Base-by-base conservation (phyloP, 2,888 invertebrate species). In the Holacanthella duospinosa region DNA sequence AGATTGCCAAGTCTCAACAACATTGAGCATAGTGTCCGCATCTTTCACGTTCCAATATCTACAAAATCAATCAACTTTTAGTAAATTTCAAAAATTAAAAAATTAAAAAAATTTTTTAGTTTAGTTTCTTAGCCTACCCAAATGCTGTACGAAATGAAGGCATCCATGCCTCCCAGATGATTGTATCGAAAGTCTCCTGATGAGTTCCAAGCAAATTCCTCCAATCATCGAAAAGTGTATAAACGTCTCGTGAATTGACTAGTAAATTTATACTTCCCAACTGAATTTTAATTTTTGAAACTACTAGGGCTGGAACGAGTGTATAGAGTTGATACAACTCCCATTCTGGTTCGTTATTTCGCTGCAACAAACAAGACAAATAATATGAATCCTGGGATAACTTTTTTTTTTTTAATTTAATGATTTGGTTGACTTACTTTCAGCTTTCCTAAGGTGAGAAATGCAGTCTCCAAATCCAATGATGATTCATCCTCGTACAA, bases 131-230 rank as follows among this genome's bases (percentile, higher is more conserved):
- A n/a, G n/a, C n/a, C n/a, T 78, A 86, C 87, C 84, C 82, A 69
- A 87, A 83, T 54, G 86, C 85, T 48, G 81, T 80, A 72, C 88
- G 82, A 66, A 94, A 80, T 64, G 83, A 82, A n/a, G 93, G 93
- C 80, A 93, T 85, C 85, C 92, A 91, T 66, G 88, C 86, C 75
- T 91, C 89, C 93, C 93, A 93, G 71, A 95, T 79, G 64, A 94
- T 79, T 73, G 85, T 84, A 77, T 90, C 88, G 75, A 88, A 93
- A 0, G 90, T 87, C 71, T 64, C 68, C 26, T 66, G 48, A n/a
- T 24, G 56, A 61, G 62, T 62, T 16, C 67, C 67, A 21, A 69
- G 55, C 2, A 71, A 43, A 36, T 53, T 57, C 1, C 64, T 61
- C 72, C 71, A 72, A 44, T 67, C 71, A 43, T 57, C 68, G 36